Conservation (phyloP, 2,113 vertebrate genomes). For the Eurypyga helias region DNA sequence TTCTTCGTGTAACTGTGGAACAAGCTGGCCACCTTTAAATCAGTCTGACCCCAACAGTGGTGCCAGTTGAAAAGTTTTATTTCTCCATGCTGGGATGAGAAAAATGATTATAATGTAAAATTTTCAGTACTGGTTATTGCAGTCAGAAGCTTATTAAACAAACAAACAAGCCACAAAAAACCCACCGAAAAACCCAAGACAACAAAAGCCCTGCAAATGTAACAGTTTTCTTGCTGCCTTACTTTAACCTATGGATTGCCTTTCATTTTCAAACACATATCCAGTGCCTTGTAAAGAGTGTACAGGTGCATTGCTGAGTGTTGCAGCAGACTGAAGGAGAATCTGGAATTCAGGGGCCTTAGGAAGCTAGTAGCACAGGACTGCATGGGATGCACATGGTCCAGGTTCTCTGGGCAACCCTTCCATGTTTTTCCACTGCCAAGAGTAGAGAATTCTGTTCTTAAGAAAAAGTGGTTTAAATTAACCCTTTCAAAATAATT, state of each 20-base stretch:
- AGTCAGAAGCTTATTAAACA: neutral
- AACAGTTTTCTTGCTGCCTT: neutral
- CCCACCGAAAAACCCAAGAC: neutral
- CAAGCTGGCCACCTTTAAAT: constrained; percentile 8
- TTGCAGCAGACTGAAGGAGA: neutral
- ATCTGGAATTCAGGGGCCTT: neutral
- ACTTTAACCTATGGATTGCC: neutral
- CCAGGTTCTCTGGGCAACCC: neutral
- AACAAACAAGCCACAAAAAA: neutral
- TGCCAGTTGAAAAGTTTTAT: neutral
- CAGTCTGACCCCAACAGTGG: neutral
- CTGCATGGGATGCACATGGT: neutral
- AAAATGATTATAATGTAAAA: neutral
- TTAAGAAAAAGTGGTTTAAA: neutral
- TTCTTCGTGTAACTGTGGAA: neutral
- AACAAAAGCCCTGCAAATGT: neutral
- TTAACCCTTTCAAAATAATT: neutral
- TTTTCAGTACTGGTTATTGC: neutral
- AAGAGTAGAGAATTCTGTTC: neutral
- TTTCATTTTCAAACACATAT: neutral
- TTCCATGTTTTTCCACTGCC: neutral
- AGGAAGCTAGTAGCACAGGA: neutral
- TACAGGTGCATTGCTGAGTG: neutral
- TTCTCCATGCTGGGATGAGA: neutral
- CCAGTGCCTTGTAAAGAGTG: neutral